Evolutionary conservation across 1,140 invertebrate species (phyloP).

Genomic region (Colletes latitarsis): DNA sequence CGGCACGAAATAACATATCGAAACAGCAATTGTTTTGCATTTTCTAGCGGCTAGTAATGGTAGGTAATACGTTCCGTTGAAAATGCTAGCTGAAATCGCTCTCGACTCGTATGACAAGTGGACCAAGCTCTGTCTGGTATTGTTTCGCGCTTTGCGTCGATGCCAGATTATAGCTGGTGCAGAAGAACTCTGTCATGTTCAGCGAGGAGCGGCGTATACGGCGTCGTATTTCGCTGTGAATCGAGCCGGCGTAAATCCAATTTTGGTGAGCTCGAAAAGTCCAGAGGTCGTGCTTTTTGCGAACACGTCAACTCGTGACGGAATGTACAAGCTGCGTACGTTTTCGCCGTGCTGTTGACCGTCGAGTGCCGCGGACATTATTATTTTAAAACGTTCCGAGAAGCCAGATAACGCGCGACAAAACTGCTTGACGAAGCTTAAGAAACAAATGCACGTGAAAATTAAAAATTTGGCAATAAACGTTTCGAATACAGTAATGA

Average conservation of each 20-base stretch:
- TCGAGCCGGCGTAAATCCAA: conserved; percentile 49
- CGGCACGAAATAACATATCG: too few relatives aligned
- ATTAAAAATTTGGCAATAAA: too few relatives aligned
- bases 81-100: conserved; percentile 22
- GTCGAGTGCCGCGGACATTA: not conserved
- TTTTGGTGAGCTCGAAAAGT: conserved; percentile 44
- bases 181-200: conserved; percentile 53
- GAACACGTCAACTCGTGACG: not conserved
- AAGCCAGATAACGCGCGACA: not conserved
- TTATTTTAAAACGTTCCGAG: not conserved
- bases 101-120: conserved; percentile 17
- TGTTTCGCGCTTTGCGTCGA: conserved; percentile 56
- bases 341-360: not conserved
- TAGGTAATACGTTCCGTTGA: conserved; percentile 26
- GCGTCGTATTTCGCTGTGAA: conserved; percentile 10
- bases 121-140: conserved; percentile 31
- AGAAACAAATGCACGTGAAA: too few relatives aligned
- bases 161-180: conserved; percentile 52
- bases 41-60: not conserved
- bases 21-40: too few relatives aligned
- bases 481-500: too few relatives aligned
- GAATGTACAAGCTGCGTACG: not conserved
- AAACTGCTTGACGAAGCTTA: not conserved
- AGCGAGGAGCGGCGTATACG: conserved; percentile 22
- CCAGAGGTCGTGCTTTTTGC: conserved; percentile 37